phyloP scores from a whole-genome alignment of 2,888 invertebrate genomes.

The Portevinia maculata region DNA sequence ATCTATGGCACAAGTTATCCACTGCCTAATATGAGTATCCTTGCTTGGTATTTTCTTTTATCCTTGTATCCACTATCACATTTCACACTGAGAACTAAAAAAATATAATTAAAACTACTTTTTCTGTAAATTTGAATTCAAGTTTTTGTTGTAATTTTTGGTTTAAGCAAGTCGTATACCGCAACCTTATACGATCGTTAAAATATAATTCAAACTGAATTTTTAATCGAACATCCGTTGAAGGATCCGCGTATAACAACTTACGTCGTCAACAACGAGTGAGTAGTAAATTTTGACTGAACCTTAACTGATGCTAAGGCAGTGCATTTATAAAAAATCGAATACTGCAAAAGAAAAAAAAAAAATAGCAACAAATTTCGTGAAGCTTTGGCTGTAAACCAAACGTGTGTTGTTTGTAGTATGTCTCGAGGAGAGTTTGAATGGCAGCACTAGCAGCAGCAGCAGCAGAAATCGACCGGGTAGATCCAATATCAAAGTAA shows the following conservation, averaged over 20 bases:
- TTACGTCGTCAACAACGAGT: slow-evolving; percentile 59
- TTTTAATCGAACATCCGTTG: slow-evolving; percentile 25
- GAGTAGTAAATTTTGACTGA: slow-evolving; percentile 70
- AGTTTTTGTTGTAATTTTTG: neutral
- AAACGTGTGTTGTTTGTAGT: slow-evolving; percentile 54
- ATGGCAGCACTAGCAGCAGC: slow-evolving; percentile 12
- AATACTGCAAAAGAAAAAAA: slow-evolving; percentile 38
- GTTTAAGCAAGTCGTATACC: slow-evolving; percentile 3
- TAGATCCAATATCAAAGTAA: slow-evolving; percentile 23
- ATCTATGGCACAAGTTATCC: slow-evolving; percentile 10
- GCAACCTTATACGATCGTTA: slow-evolving; percentile 39
- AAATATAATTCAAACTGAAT: slow-evolving; percentile 5
- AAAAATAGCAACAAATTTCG: slow-evolving; percentile 59
- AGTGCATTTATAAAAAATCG: slow-evolving; percentile 68
- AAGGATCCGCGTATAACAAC: slow-evolving; percentile 28
- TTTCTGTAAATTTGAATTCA: neutral
- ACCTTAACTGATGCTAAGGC: slow-evolving; percentile 58
- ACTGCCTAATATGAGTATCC: neutral
- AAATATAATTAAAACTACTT: neutral
- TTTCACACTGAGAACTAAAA: slow-evolving; percentile 35
- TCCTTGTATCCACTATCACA: slow-evolving; percentile 3
- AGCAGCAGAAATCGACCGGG: slow-evolving; percentile 24
- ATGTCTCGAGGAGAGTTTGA: slow-evolving; percentile 27
- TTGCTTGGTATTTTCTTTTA: neutral
- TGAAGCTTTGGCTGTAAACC: slow-evolving; percentile 38